phyloP scores from a whole-genome alignment of 2,797 vertebrate species.

The Cyprinodon diabolis region DNA sequence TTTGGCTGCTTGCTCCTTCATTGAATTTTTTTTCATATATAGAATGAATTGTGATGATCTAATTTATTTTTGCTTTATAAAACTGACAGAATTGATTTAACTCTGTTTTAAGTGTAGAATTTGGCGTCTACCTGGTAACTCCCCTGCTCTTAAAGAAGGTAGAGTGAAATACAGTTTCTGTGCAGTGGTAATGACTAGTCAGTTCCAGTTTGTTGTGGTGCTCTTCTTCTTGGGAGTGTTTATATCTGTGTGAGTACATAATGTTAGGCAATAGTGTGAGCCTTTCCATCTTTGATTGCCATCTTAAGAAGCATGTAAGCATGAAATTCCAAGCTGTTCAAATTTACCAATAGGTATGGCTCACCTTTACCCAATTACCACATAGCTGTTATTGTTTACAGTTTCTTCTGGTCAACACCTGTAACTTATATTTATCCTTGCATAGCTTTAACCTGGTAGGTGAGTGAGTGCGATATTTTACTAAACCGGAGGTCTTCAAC shows the following conservation, averaged over 20 bases:
- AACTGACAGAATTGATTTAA: constrained; percentile 57
- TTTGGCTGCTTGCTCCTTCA: constrained; percentile 27
- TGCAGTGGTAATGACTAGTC: constrained; percentile 21
- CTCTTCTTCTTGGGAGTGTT: constrained; percentile 15
- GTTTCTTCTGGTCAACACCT: background rate
- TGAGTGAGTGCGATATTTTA: background rate
- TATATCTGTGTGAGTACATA: constrained; percentile 12
- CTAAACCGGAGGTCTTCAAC: too few species aligned
- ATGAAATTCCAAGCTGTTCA: constrained; percentile 34
- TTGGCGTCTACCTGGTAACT: constrained; percentile 17
- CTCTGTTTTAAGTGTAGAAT: constrained; percentile 18
- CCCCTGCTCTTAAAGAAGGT: constrained; percentile 7
- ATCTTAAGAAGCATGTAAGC: constrained; percentile 30
- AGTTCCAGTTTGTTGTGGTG: constrained; percentile 4
- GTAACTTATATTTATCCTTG: background rate
- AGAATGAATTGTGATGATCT: constrained; percentile 38
- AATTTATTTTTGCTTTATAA: constrained; percentile 61
- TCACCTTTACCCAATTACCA: constrained; percentile 30
- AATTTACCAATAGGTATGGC: constrained; percentile 9
- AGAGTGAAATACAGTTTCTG: constrained; percentile 5
- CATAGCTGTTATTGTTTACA: constrained; percentile 5
- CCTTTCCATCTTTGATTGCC: constrained; percentile 22
- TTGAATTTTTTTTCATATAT: constrained; percentile 36
- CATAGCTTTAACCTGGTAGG: background rate
- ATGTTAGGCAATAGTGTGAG: constrained; percentile 20